Percentiles rank a stretch among this genome's conserved stretches.
phyloP scores from a whole-genome alignment of 1,140 invertebrate genomes.

The Uloborus diversus region DNA sequence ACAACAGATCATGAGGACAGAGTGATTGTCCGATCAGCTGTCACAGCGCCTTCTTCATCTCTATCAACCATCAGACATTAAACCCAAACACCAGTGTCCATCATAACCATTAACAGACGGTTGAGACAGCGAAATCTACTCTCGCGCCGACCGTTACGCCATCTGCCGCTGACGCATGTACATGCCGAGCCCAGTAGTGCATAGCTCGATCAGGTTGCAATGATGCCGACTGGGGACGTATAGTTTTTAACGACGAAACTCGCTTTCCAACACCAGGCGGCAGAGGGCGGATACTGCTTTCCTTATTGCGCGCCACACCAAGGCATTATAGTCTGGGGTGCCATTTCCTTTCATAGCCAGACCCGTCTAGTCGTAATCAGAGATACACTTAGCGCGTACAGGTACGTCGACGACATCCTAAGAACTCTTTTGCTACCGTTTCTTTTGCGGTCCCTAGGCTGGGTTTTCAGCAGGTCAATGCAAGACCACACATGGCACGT shows the following conservation, averaged over 20 bases:
- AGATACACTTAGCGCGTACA: background rate
- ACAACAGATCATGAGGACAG: conserved; percentile 15
- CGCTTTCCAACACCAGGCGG: background rate
- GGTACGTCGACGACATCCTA: conserved; percentile 8
- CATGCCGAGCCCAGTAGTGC: background rate
- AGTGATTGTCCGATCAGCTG: conserved; percentile 4
- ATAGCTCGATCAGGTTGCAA: background rate
- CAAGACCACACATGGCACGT: background rate
- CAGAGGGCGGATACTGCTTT: conserved; percentile 7
- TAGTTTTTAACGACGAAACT: conserved; percentile 2
- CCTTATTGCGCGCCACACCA: background rate
- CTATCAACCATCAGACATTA: background rate
- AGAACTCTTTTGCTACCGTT: background rate
- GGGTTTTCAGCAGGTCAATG: background rate
- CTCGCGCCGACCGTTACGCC: background rate
- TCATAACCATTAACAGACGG: background rate
- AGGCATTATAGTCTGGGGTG: conserved; percentile 1
- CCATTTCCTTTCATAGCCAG: conserved; percentile 4
- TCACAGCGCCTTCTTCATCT: background rate
- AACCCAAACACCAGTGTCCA: background rate
- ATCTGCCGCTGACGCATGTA: background rate
- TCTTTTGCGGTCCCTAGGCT: background rate
- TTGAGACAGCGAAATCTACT: background rate
- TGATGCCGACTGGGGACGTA: conserved; percentile 1
- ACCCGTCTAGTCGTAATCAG: background rate